Evolutionary conservation across 2,113 vertebrate genomes (phyloP), one percentile per base, ranked within the genome.

Genomic region (Aldabrachelys gigantea): DNA sequence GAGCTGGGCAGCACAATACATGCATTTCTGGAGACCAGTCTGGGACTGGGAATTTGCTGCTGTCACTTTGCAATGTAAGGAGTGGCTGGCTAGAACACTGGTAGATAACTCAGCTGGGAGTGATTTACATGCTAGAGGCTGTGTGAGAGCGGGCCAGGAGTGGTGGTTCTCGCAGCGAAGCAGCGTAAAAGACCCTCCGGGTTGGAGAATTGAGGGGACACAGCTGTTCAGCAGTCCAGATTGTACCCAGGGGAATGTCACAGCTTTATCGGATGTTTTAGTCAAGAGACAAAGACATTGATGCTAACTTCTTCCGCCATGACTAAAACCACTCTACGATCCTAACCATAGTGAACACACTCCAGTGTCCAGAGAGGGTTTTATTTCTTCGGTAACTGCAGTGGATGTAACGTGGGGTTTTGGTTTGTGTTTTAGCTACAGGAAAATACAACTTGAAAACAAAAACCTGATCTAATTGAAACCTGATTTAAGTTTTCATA

Each of bases 261-360:
- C 21, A 13, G 5, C 1, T 1, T 41, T 14, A 2, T 0, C 13
- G 6, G 5, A 7, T 75, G 35, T 38, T 49, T n/a, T 22, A 25
- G 41, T 80, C 5, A 11, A 59, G 52, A 85, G 57, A 31, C 0
- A 0, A 8, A n/a, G 54, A 29, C 80, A 78, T 2, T 54, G 27
- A 24, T 5, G 22, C 12, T 19, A 82, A 84, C 62, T 49, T 25
- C 72, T 76, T 82, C 62, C n/a, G 44, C 53, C 65, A 5, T 62
- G 6, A 16, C n/a, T 78, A 52, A 89, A 11, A 8, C 41, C 52
- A 84, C 19, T 4, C 17, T 35, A 27, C 13, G 41, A 27, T 35
- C 50, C 22, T 44, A 44, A 69, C 25, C 62, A 72, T 54, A 72
- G 50, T 81, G 53, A 79, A n/a, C 31, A 31, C 31, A 27, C 25